These are phyloP conservation scores for Cephus spinipes DNA, from an alignment of 2,888 invertebrate genomes.

Conservation along the genomic window DNA sequence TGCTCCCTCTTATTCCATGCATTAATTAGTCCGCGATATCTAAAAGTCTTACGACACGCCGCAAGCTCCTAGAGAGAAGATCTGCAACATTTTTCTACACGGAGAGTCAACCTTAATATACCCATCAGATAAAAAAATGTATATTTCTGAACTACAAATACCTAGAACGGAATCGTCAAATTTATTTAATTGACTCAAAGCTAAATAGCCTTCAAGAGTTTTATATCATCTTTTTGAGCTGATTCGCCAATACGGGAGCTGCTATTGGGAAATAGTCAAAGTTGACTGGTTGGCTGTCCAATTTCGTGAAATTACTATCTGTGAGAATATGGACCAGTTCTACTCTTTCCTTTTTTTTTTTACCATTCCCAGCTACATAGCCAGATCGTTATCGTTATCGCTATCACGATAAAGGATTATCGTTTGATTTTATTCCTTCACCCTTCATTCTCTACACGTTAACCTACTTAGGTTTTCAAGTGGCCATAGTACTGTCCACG, in stretches of 20 bases:
- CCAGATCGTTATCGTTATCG: not conserved
- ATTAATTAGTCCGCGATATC: conserved; percentile 52
- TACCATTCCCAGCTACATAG: not conserved
- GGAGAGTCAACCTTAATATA: not conserved
- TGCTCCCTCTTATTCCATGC: conserved; percentile 45
- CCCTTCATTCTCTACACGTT: not conserved
- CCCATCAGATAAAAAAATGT: not conserved
- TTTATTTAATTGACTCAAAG: not conserved
- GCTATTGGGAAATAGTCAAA: not conserved
- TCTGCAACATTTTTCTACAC: conserved; percentile 34
- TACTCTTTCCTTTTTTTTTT: not conserved
- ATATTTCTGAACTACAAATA: not conserved
- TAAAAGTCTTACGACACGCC: conserved; percentile 40
- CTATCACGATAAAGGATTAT: not conserved
- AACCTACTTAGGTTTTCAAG: not conserved
- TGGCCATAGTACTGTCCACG: not conserved
- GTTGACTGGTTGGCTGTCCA: not conserved
- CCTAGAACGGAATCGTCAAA: not conserved
- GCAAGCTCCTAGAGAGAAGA: conserved; percentile 17
- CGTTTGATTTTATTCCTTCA: not conserved
- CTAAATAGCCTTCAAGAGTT: not conserved
- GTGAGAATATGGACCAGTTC: not conserved
- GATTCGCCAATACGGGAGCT: not conserved
- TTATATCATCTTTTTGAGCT: not conserved
- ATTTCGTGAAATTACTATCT: not conserved